A percentile compares a stretch with the other conserved stretches of the same genome.
Conservation (phyloP, 2,888 invertebrate genomes). For the Ganaspis brasiliensis region DNA sequence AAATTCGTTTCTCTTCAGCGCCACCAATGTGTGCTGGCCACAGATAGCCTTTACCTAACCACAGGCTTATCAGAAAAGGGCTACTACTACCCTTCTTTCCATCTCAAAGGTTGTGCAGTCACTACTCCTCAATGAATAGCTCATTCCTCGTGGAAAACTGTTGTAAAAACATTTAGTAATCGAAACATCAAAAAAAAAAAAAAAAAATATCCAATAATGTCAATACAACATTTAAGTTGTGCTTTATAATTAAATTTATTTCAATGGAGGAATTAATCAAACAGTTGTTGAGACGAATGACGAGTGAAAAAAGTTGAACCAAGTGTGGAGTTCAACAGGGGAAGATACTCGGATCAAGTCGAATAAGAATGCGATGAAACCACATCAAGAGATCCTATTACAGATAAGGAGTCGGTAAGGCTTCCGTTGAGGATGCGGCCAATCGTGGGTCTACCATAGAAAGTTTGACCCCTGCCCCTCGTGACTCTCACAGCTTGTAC, state of each 20-base stretch:
- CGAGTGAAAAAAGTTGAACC: neutral
- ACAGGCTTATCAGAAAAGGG: neutral
- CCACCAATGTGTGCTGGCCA: neutral
- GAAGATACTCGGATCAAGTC: constrained; percentile 68
- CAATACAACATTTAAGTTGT: no score
- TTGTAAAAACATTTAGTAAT: no score
- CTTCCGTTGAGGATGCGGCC: constrained; percentile 79
- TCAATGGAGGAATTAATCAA: no score
- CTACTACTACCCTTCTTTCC: neutral
- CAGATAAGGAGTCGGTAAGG: constrained; percentile 79
- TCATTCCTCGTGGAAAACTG: no score
- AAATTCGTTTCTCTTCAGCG: constrained; percentile 11
- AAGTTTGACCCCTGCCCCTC: constrained; percentile 58
- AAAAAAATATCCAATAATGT: no score
- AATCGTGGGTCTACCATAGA: constrained; percentile 78
- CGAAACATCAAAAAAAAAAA: no score
- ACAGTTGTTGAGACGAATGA: constrained; percentile 41
- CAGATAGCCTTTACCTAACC: neutral
- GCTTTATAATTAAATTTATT: no score
- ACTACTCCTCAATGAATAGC: no score
- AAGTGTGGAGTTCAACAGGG: constrained; percentile 17
- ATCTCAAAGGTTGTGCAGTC: no score
- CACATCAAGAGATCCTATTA: constrained; percentile 80
- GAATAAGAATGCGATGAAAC: constrained; percentile 80
- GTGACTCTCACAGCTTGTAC: constrained; percentile 77